Evolutionary conservation across 2,888 invertebrate genomes (phyloP).

Genomic region (Sphaerolaimus hirsutus): DNA sequence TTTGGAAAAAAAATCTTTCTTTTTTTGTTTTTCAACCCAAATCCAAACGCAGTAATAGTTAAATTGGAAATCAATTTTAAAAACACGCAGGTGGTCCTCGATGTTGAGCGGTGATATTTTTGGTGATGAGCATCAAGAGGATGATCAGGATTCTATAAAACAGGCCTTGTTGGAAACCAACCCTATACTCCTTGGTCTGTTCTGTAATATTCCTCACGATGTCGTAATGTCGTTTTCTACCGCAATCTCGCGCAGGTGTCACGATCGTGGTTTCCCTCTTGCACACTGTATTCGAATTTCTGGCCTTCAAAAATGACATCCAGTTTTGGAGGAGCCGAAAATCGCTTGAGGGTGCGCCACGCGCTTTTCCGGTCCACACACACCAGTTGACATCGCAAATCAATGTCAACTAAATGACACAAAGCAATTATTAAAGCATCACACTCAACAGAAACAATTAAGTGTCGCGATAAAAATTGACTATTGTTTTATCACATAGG

Average conservation of each 20-base stretch:
- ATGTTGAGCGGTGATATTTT: conserved; percentile 17
- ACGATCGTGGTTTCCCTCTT: conserved; percentile 75
- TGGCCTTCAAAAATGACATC: conserved; percentile 98
- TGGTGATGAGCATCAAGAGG: conserved; percentile 36
- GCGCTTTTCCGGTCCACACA: no score
- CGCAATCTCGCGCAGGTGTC: conserved; percentile 28
- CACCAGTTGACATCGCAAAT: no score
- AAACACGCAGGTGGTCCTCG: conserved; percentile 14
- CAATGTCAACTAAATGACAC: no score
- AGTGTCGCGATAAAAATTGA: no score
- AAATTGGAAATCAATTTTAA: background rate
- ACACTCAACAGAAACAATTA: no score
- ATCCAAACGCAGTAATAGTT: background rate
- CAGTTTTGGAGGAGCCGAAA: conserved; percentile 98
- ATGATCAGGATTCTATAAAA: conserved; percentile 41
- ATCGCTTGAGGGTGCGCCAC: conserved; percentile 57
- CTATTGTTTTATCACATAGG: no score
- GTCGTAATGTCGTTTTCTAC: background rate
- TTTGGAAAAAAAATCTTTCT: no score
- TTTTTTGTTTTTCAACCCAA: background rate
- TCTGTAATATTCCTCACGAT: background rate
- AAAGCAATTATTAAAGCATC: no score
- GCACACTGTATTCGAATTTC: conserved; percentile 85
- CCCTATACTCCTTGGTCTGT: conserved; percentile 56
- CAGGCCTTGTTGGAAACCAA: conserved; percentile 87